Evolutionary conservation across 2,797 vertebrate genomes (phyloP).

Genomic region (Tangara arthus): DNA sequence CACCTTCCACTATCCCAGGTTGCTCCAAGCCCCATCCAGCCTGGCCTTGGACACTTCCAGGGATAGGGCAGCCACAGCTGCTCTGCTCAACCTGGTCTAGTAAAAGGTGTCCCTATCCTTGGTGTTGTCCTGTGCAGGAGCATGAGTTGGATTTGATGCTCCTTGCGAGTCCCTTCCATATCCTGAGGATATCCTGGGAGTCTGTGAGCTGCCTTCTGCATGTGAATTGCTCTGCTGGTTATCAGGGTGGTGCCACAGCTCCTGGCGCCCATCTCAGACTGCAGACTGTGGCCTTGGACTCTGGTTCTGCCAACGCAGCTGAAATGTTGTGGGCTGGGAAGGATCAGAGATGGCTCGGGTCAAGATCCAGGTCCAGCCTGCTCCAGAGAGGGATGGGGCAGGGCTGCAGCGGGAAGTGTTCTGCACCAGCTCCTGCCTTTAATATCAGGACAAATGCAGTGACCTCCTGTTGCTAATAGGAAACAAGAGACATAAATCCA

Average conservation of each 20-base stretch:
- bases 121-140: neutral
- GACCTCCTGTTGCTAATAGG: neutral
- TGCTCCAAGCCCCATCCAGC: fast-evolving
- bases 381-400: neutral
- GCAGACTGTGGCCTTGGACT: neutral
- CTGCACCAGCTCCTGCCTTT: neutral
- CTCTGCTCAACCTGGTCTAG: neutral
- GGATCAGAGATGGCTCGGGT: neutral
- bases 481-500: neutral
- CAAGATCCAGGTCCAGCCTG: neutral
- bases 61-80: neutral
- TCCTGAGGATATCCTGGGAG: fast-evolving
- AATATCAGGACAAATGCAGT: neutral
- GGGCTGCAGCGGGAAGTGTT: neutral
- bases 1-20: neutral
- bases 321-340: neutral
- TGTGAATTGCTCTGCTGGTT: neutral
- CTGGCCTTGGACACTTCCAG: neutral
- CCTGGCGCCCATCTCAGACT: neutral
- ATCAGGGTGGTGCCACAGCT: neutral
- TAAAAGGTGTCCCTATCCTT: neutral
- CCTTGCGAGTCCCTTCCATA: neutral
- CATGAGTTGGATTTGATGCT: neutral
- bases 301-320: neutral
- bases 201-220: neutral